Percentiles rank a stretch among this genome's conserved stretches.
These are phyloP conservation scores for Nasua narica DNA, from an alignment of 2,797 vertebrate genomes.

Conservation along the genomic window DNA sequence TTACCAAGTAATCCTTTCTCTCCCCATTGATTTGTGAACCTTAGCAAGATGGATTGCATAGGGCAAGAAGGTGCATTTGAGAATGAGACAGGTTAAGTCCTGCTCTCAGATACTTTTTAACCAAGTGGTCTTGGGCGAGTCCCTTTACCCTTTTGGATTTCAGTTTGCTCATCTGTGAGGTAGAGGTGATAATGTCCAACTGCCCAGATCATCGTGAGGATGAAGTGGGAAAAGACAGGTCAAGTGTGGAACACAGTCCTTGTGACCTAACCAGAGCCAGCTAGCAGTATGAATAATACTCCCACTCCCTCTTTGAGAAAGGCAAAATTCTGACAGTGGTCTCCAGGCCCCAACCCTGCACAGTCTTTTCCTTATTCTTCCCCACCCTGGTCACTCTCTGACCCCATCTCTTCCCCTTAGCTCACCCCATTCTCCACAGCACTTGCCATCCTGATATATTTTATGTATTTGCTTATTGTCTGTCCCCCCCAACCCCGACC, in stretches of 20 bases:
- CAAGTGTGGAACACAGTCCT: not conserved
- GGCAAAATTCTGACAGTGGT: not conserved
- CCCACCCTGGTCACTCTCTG: not conserved
- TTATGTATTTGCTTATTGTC: not conserved
- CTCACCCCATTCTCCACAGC: not conserved
- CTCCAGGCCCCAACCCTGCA: too few species aligned
- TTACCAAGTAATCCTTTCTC: not conserved
- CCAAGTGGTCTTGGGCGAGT: not conserved
- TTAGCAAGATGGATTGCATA: not conserved
- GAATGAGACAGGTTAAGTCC: not conserved
- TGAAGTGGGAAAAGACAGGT: not conserved
- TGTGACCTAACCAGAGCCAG: not conserved
- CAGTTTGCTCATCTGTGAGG: not conserved
- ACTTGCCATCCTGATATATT: not conserved
- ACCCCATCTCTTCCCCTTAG: not conserved
- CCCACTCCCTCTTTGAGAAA: not conserved
- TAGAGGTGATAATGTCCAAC: not conserved
- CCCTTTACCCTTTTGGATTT: not conserved
- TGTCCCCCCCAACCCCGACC: not conserved
- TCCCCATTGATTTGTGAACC: not conserved
- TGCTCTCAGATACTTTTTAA: not conserved
- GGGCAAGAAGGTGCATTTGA: not conserved
- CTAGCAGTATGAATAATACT: rapidly evolving
- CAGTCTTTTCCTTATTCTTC: not conserved
- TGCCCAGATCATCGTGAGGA: not conserved